Conservation (phyloP, 1,140 invertebrate genomes). For the Zaprionus africanus region DNA sequence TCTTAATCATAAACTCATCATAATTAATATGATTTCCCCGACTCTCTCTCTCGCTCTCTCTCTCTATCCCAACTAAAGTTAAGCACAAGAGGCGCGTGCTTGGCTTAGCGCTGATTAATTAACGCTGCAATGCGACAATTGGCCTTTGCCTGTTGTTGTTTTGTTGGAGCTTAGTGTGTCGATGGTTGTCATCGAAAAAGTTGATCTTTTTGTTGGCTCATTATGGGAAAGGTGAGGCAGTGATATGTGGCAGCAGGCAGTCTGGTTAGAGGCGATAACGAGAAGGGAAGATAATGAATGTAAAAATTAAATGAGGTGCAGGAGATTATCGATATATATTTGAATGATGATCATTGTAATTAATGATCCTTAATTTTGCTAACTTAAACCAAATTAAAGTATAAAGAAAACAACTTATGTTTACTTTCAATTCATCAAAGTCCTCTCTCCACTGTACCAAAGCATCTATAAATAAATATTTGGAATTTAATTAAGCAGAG, state of each 20-base stretch:
- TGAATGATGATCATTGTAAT: no score
- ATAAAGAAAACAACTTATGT: not conserved
- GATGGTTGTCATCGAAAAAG: constrained; percentile 8
- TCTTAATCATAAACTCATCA: constrained; percentile 75
- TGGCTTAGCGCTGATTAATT: constrained; percentile 40
- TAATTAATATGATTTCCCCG: constrained; percentile 69
- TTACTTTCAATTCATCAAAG: not conserved
- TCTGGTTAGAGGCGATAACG: not conserved
- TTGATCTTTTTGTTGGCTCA: not conserved
- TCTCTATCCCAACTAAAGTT: constrained; percentile 11
- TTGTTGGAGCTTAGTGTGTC: constrained; percentile 12
- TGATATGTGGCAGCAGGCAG: not conserved
- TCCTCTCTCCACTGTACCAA: not conserved
- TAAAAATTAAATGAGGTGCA: no score
- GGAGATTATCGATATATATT: not conserved
- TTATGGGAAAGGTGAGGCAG: not conserved
- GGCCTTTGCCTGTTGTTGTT: not conserved
- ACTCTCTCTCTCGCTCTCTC: constrained; percentile 14
- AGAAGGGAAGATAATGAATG: no score
- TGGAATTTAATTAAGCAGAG: constrained; percentile 17
- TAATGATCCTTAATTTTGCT: no score
- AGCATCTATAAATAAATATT: constrained; percentile 5
- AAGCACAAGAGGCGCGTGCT: constrained; percentile 5
- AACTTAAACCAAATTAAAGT: not conserved
- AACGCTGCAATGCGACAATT: constrained; percentile 25